Percentiles rank a stretch among this genome's conserved stretches.
These are phyloP conservation scores for Puma concolor DNA, from an alignment of 2,113 vertebrate genomes.

Conservation along the genomic window DNA sequence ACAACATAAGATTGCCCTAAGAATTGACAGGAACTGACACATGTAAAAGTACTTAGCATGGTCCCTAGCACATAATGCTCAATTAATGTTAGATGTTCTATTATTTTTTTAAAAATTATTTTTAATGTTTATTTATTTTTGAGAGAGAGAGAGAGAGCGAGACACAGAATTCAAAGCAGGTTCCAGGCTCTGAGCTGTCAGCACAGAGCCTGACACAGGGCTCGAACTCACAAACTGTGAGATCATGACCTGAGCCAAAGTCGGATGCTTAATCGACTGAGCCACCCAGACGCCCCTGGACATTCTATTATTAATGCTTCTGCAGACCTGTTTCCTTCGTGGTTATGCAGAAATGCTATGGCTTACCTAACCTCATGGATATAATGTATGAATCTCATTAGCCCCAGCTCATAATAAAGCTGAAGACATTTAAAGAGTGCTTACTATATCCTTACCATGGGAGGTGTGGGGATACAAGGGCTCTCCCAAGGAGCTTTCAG, in stretches of 20 bases:
- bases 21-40: constrained; percentile 22
- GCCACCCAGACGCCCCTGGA: too few species aligned
- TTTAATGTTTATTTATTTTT: too few species aligned
- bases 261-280: too few species aligned
- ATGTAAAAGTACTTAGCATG: neutral
- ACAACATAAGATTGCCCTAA: neutral
- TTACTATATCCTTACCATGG: constrained; percentile 14
- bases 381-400: neutral
- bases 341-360: neutral
- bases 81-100: neutral
- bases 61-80: neutral
- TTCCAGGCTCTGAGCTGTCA: too few species aligned
- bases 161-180: too few species aligned
- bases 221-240: too few species aligned
- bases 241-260: too few species aligned
- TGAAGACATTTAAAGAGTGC: neutral
- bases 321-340: neutral
- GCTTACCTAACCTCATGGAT: neutral
- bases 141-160: too few species aligned
- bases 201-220: too few species aligned
- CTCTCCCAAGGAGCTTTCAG: neutral
- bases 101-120: too few species aligned
- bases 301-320: neutral
- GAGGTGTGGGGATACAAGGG: neutral
- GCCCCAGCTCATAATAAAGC: neutral